Evolutionary conservation across 30 jellyfish, hydroid and myxozoan genomes (phyloP).

Genomic region (Catostylus mosaicus): DNA sequence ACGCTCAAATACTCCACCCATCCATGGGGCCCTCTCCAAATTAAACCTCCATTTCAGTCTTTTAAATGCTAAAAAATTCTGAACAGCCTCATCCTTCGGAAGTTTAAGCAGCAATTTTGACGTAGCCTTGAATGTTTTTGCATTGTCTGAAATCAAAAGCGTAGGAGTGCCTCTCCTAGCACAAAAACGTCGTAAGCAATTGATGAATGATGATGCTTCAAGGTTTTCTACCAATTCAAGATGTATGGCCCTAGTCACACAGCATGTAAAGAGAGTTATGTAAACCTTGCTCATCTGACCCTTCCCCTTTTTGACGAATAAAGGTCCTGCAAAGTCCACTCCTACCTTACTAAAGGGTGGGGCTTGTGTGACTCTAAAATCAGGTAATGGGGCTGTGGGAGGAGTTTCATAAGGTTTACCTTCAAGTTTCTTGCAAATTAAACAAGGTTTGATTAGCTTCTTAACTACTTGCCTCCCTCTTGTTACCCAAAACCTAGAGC

Average conservation of each 20-base stretch:
- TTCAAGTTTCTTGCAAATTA: slow-evolving; percentile 29
- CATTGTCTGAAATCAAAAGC: too few species aligned
- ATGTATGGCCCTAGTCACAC: slow-evolving; percentile 44
- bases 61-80: neutral
- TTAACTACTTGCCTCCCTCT: slow-evolving; percentile 67
- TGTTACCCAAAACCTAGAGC: slow-evolving; percentile 65
- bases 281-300: slow-evolving; percentile 33
- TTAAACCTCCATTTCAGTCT: slow-evolving; percentile 55
- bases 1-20: too few species aligned
- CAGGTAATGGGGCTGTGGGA: slow-evolving; percentile 53
- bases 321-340: too few species aligned
- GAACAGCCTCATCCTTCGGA: slow-evolving; percentile 13
- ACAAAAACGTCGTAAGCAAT: slow-evolving; percentile 59
- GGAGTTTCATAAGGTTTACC: slow-evolving; percentile 41
- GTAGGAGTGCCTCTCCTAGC: slow-evolving; percentile 64
- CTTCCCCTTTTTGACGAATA: slow-evolving; percentile 21
- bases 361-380: slow-evolving; percentile 58
- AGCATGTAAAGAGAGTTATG: slow-evolving; percentile 33
- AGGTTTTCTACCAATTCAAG: slow-evolving; percentile 34
- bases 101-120: slow-evolving; percentile 42
- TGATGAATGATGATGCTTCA: slow-evolving; percentile 18
- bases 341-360: slow-evolving; percentile 50
- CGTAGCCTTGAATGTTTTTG: too few species aligned
- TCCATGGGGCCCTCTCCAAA: slow-evolving; percentile 28
- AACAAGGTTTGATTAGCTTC: slow-evolving; percentile 35